Base-by-base conservation (phyloP, 53 echinoderm and acorn worm genomes). In the Arbacia lixula region DNA sequence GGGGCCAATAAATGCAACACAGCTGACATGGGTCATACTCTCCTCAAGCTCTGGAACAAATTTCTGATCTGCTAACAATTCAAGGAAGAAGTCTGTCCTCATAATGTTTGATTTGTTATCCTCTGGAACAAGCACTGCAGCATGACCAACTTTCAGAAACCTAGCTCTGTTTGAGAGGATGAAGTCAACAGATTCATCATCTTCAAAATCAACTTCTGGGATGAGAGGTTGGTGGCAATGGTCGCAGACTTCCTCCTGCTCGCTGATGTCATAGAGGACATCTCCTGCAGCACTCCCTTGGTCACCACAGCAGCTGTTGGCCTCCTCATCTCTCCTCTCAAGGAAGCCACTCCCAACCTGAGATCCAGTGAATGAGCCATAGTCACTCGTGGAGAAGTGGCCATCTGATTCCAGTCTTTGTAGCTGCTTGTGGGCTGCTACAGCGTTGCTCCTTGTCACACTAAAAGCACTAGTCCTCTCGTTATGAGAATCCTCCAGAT, bases 331-430 rank as follows among this genome's bases (percentile, higher is more conserved):
- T 32, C 77, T 79, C 66, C 50, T 76, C 40, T 50, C 85, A 41
- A 88, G 71, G 30, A 79, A 57, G 52, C 85, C 86, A 43, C 87
- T 93, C 49, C 88, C 89, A 54, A 86, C 86, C 67, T 87, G 68
- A 31, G 96, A 96, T 39, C 90, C 87, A 1, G 90, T 77, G 63
- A 85, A 90, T 0, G 98, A 94, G 11, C 92, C 98, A 92, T 97
- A 97, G 53, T 97, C 94, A 83, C 98, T 97, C 1, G 98, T 97
- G 20, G 93, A 88, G 20, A 91, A 60, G 54, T 88, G 91, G 35
- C 92, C 82, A 32, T 92, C 95, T 24, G 82, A 85, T 53, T 65
- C 90, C 2, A 85, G 41, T 75, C 80, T 67, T 51, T 86, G 87
- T 49, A 86, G 83, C 52, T 64, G 67, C 37, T 54, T 71, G 57